Evolutionary conservation across 2,113 vertebrate genomes (phyloP), one percentile per base, ranked within the genome.

Genomic region (Nothobranchius kuhntae): DNA sequence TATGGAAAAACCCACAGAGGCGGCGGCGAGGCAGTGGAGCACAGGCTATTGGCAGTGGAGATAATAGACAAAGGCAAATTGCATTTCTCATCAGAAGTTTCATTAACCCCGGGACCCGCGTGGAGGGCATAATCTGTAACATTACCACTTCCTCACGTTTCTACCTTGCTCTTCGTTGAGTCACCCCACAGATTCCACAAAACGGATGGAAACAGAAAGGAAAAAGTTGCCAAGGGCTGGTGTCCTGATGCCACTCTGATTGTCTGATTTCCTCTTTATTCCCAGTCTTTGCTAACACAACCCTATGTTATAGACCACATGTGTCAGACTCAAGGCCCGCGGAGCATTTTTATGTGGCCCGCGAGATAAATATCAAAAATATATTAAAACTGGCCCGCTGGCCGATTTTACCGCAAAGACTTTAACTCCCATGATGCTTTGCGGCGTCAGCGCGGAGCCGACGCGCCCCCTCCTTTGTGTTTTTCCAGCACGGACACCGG

Each of bases 11-110:
- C 64, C 69, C 65, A 70, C 8, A 65, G 83, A 88, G 68, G 47
- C 77, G 62, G 75, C 50, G 50, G 63, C 66, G 53, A 81, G 66
- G 74, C 36, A 24, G 40, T 6, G 69, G 40, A 73, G 78, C 81
- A 82, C 77, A 73, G 71, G 82, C 87, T 91, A 86, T 89, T 87
- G 89, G 88, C 73, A 61, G 79, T 73, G 78, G 79, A 89, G 92
- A 93, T 92, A 93, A 93, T 91, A 89, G 90, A 91, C 76, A 69
- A 76, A 84, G 89, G 90, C 82, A 91, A 92, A 93, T 91, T 91
- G 91, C 84, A 48, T 89, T 91, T 92, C 91, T 93, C 91, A 92
- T 93, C 92, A 92, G 89, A 88, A 89, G 88, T 93, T 93, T 92
- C 91, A 93, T 93, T 93, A 93, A 93, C 92, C 92, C 86, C 66